Conservation (phyloP, 1,140 invertebrate species). For the Zelostemma sp. region DNA sequence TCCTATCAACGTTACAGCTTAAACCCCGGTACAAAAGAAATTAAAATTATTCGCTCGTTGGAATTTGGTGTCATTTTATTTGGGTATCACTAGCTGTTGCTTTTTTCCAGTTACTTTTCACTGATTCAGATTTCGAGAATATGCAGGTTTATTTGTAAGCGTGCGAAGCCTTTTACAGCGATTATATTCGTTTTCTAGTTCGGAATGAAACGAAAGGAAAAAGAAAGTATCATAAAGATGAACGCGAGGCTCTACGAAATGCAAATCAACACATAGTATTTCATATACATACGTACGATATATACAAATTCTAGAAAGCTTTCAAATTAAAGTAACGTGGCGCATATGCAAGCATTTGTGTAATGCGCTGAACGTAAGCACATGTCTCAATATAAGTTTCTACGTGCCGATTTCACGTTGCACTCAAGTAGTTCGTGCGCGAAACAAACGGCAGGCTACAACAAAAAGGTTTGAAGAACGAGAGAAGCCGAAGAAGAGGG, state of each 20-base stretch:
- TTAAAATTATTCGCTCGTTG: neutral
- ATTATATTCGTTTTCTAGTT: no score
- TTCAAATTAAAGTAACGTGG: slow-evolving; percentile 46
- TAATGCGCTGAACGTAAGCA: slow-evolving; percentile 29
- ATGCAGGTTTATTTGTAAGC: no score
- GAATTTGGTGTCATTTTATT: no score
- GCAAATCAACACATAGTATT: neutral
- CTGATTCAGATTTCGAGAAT: no score
- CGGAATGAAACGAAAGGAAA: no score
- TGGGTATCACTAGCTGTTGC: no score
- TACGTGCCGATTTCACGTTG: slow-evolving; percentile 40
- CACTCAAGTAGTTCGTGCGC: slow-evolving; percentile 41
- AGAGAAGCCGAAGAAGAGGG: slow-evolving; percentile 29
- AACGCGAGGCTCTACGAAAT: no score
- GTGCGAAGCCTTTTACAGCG: no score
- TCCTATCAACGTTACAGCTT: no score
- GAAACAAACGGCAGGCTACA: slow-evolving; percentile 39
- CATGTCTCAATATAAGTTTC: slow-evolving; percentile 35
- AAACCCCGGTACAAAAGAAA: no score
- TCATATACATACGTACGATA: neutral
- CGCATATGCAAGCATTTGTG: slow-evolving; percentile 17
- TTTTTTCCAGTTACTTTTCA: no score
- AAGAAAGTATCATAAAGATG: no score
- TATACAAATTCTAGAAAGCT: slow-evolving; percentile 25
- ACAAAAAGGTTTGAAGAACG: slow-evolving; percentile 43